Evolutionary conservation across 2,888 invertebrate species (phyloP).

Genomic region (Xestoiulus laeticollis): DNA sequence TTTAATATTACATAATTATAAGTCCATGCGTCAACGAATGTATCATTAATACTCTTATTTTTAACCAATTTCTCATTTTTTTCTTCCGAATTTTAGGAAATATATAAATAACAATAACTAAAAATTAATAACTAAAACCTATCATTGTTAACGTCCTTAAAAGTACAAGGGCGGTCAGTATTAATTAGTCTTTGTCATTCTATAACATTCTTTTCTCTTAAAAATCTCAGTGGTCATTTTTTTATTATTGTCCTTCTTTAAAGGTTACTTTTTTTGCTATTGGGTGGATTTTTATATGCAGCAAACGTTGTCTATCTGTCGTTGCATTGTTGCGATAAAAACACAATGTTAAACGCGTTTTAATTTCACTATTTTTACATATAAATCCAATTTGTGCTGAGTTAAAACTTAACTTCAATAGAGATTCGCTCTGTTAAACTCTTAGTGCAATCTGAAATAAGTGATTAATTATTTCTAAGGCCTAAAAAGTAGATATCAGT

Average conservation of each 20-base stretch:
- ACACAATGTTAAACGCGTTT: not conserved
- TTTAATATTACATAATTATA: not conserved
- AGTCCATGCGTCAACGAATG: not conserved
- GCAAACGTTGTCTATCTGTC: not conserved
- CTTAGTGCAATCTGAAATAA: not conserved
- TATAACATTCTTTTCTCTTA: not conserved
- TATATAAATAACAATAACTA: not conserved
- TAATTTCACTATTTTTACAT: not conserved
- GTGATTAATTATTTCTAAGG: not conserved
- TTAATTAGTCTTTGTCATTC: not conserved
- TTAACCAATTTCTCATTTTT: not conserved
- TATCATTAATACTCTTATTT: too few species aligned
- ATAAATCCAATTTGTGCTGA: not conserved
- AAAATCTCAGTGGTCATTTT: not conserved
- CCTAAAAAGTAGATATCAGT: not conserved
- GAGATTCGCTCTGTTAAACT: slow-evolving; percentile 18
- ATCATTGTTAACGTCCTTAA: not conserved
- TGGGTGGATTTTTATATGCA: not conserved
- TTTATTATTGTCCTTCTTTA: not conserved
- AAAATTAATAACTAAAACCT: not conserved
- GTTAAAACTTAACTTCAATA: not conserved
- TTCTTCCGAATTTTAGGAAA: not conserved
- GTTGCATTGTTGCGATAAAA: not conserved
- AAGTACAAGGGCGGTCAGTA: not conserved
- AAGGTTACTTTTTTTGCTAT: not conserved